Conservation (phyloP, 2,888 invertebrate genomes). For the Parelbella ahira region DNA sequence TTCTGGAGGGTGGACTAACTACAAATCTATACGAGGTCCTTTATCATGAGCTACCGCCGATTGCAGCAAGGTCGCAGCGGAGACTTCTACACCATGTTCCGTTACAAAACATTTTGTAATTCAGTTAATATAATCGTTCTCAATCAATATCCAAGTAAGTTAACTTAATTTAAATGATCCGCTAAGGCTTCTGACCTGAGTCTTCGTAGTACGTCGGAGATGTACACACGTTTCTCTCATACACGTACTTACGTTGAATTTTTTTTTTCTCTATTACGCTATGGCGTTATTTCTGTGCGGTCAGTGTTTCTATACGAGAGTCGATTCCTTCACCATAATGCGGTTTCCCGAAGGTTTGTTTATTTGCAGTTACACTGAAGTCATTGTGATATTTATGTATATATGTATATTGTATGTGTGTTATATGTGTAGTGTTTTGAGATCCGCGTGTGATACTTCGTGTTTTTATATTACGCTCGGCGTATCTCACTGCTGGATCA, state of each 20-base stretch:
- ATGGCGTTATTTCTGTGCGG: constrained; percentile 19
- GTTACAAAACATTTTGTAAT: neutral
- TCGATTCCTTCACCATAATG: constrained; percentile 22
- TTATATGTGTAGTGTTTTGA: too few species aligned
- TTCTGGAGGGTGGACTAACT: too few species aligned
- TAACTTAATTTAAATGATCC: constrained; percentile 22
- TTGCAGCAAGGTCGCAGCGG: too few species aligned
- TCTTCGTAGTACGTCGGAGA: constrained; percentile 10
- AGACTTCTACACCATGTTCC: too few species aligned
- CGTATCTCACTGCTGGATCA: too few species aligned
- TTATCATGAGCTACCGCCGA: too few species aligned
- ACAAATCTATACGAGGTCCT: too few species aligned
- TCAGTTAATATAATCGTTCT: constrained; percentile 4
- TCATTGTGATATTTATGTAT: too few species aligned
- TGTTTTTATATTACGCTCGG: too few species aligned
- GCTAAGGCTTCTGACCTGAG: constrained; percentile 17
- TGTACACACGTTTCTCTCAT: constrained; percentile 9
- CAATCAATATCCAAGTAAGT: constrained; percentile 5
- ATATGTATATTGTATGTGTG: too few species aligned
- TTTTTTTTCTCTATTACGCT: neutral
- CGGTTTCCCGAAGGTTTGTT: constrained; percentile 14
- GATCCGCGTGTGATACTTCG: too few species aligned
- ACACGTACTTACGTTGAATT: neutral
- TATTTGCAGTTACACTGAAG: too few species aligned
- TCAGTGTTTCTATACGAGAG: constrained; percentile 20